Evolutionary conservation across 2,888 invertebrate species (phyloP).

Genomic region (Lepidocyrtoides sp.): DNA sequence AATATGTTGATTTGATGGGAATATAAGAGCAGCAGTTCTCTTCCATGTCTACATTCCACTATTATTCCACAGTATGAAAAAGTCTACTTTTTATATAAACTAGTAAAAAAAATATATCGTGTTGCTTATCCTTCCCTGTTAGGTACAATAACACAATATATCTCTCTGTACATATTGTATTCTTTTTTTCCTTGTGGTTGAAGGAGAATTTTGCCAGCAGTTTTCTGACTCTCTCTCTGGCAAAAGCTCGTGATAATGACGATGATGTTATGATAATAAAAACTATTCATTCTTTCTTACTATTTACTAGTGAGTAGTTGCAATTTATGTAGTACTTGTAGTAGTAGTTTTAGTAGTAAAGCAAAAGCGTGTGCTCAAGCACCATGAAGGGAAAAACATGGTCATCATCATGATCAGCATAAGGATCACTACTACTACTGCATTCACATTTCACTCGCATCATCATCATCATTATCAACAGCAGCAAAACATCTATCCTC

Average conservation of each 20-base stretch:
- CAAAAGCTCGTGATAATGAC: slow-evolving; percentile 13
- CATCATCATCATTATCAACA: neutral
- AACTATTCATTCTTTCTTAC: neutral
- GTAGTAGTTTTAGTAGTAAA: neutral
- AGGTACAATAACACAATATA: too few species aligned
- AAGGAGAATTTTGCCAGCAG: neutral
- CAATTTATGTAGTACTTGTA: neutral
- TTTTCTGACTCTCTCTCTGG: neutral
- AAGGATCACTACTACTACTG: neutral
- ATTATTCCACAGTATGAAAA: neutral
- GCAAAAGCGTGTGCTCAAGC: slow-evolving; percentile 10
- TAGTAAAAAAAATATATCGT: too few species aligned
- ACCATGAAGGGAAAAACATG: slow-evolving; percentile 24
- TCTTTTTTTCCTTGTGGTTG: neutral
- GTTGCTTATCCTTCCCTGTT: neutral
- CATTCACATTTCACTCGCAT: slow-evolving; percentile 7
- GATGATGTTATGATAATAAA: slow-evolving; percentile 1
- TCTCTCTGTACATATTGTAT: slow-evolving; percentile 1
- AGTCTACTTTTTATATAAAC: neutral
- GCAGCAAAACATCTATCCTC: neutral
- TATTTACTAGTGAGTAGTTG: neutral
- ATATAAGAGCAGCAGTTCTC: slow-evolving; percentile 13
- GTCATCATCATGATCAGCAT: neutral
- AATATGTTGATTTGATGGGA: slow-evolving; percentile 7
- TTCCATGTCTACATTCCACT: neutral